A percentile compares a stretch with the other conserved stretches of the same genome.
These are phyloP conservation scores for Platysternon megacephalum DNA, from an alignment of 2,113 vertebrate species.

Conservation along the genomic window DNA sequence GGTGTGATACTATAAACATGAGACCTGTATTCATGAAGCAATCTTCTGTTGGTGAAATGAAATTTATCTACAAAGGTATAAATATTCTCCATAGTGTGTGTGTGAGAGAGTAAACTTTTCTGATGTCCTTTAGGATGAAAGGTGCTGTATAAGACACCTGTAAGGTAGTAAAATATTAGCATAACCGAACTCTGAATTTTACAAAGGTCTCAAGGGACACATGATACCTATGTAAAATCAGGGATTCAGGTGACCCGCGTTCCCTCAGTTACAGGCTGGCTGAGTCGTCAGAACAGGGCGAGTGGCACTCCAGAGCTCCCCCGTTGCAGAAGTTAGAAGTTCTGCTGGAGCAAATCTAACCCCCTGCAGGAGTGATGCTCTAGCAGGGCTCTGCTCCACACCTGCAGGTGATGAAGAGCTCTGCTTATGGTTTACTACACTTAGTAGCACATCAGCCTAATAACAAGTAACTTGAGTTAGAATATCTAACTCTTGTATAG, in stretches of 20 bases:
- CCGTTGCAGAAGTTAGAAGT: too few species aligned
- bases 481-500: neutral
- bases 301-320: neutral
- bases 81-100: neutral
- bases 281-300: neutral
- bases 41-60: neutral
- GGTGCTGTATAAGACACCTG: neutral
- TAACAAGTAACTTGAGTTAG: neutral
- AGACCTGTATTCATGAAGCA: neutral
- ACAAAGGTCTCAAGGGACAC: neutral
- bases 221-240: neutral
- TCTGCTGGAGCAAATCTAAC: neutral
- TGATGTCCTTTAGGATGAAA: neutral
- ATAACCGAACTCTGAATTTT: neutral
- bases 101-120: neutral
- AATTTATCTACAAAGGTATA: neutral
- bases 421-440: neutral
- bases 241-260: neutral
- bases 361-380: neutral
- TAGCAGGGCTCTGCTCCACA: neutral
- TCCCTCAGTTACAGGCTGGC: neutral
- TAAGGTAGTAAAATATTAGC: neutral
- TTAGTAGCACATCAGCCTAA: neutral
- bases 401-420: neutral
- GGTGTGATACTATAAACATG: neutral